Evolutionary conservation across 2,888 invertebrate genomes (phyloP), one percentile per base, ranked within the genome.

Genomic region (Stomorhina lunata): DNA sequence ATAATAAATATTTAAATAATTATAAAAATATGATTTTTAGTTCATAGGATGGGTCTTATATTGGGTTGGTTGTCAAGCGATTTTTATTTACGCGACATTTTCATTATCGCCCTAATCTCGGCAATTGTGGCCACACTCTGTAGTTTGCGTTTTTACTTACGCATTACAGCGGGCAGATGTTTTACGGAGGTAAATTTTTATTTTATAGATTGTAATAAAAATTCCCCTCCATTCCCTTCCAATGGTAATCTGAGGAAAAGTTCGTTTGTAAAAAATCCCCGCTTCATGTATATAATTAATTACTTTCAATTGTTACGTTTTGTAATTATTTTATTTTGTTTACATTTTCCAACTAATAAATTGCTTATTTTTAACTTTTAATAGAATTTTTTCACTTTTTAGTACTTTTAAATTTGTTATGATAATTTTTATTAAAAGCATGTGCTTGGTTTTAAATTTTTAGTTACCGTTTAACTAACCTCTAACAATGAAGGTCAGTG

Each of bases 141-240:
- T 81, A 89, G 89, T 84, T 84, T 89, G 84, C 89, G 89, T 61
- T 89, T 89, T 86, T 89, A 89, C 88, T 87, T 89, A 69, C 89
- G 89, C 81, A 89, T 89, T 61, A 88, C 89, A 79, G 86, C 89
- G 32, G 89, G 89, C 75, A 86, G 89, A 86, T 89, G 89, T 78
- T 89, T 89, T 83, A 87, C 88, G 34, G 88, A 89, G 89, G 89
- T 89, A 89, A 80, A 55, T 61, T 9, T 50, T 22, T 29, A 17
- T n/a, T 10, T 27, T 17, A 34, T 12, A 32, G 29, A 10, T 6
- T 53, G 22, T 37, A 9, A 25, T 20, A 20, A 1, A 32, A 57
- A 57, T 17, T 32, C 2, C 69, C 57, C 43, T 17, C 17, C 40
- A 25, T 15, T 17, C 17, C 43, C 15, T 6, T 2, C 43, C 2